Conservation (phyloP, 1,140 invertebrate genomes). For the Plutomurus gul region DNA sequence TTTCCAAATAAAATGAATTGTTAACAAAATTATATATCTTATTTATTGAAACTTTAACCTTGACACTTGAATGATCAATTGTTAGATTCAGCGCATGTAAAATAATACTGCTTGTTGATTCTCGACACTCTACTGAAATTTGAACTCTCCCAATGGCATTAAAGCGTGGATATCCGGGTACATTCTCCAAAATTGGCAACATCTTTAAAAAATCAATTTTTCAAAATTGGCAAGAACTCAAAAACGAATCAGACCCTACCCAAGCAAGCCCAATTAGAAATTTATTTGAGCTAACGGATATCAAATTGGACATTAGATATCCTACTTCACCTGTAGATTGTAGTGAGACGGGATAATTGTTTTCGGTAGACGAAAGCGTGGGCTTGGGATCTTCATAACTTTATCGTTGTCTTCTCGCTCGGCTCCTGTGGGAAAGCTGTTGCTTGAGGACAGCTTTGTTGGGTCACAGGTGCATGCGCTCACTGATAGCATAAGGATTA, state of each 20-base stretch:
- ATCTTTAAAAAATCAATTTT: background rate
- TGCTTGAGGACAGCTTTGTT: background rate
- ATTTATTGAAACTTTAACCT: background rate
- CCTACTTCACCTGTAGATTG: background rate
- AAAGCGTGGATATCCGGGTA: slow-evolving; percentile 15
- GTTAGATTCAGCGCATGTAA: slow-evolving; percentile 40
- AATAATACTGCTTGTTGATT: background rate
- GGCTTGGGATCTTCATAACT: background rate
- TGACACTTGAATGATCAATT: slow-evolving; percentile 28
- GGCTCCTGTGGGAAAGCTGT: background rate
- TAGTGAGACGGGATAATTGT: slow-evolving; percentile 11
- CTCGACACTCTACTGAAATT: slow-evolving; percentile 12
- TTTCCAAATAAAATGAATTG: background rate
- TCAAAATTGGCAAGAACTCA: background rate
- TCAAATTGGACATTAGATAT: too few species aligned
- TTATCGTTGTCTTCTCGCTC: background rate
- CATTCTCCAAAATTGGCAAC: slow-evolving; percentile 35
- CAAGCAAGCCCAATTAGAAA: too few species aligned
- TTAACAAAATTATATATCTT: background rate
- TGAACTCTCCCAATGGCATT: slow-evolving; percentile 9
- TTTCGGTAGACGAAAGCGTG: slow-evolving; percentile 21
- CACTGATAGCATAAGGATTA: too few species aligned
- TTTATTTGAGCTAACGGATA: too few species aligned
- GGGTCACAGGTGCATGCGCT: too few species aligned
- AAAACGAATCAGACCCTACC: too few species aligned